Conservation (phyloP, 2,888 invertebrate species). For the Cerastoderma edule region DNA sequence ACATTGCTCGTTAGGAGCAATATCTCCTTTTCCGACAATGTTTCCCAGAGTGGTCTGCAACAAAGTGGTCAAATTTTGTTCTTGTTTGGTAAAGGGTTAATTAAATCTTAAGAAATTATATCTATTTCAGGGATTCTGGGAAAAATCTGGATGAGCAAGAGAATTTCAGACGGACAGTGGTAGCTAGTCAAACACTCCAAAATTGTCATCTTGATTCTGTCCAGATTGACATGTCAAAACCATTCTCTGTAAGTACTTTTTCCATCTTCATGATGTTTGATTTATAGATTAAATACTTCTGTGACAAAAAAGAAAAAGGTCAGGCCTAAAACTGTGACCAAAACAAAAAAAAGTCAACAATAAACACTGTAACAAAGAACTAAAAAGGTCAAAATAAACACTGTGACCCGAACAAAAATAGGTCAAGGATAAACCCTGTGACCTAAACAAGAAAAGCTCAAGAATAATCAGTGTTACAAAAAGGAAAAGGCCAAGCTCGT, state of each 20-base stretch:
- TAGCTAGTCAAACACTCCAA: slow-evolving; percentile 32
- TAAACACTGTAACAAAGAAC: no score
- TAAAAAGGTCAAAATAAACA: no score
- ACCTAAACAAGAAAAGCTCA: no score
- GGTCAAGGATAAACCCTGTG: no score
- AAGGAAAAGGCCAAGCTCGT: no score
- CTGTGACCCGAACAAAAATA: no score
- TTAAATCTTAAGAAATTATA: background rate
- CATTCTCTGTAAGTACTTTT: slow-evolving; percentile 42
- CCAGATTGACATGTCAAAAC: slow-evolving; percentile 34
- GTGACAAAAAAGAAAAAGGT: no score
- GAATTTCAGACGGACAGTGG: slow-evolving; percentile 17
- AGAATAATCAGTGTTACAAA: no score
- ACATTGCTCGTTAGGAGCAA: background rate
- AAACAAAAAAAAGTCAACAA: no score
- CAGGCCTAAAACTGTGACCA: no score
- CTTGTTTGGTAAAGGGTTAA: background rate
- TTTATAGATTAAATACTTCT: no score
- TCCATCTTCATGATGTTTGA: no score
- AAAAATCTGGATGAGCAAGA: slow-evolving; percentile 30
- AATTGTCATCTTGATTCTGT: slow-evolving; percentile 24
- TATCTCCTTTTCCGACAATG: background rate
- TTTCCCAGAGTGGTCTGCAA: background rate
- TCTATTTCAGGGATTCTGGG: slow-evolving; percentile 7
- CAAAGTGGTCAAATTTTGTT: background rate